Evolutionary conservation across 1,140 invertebrate species (phyloP), one percentile per base, ranked within the genome.

Genomic region (Philopotamus ludificatus): DNA sequence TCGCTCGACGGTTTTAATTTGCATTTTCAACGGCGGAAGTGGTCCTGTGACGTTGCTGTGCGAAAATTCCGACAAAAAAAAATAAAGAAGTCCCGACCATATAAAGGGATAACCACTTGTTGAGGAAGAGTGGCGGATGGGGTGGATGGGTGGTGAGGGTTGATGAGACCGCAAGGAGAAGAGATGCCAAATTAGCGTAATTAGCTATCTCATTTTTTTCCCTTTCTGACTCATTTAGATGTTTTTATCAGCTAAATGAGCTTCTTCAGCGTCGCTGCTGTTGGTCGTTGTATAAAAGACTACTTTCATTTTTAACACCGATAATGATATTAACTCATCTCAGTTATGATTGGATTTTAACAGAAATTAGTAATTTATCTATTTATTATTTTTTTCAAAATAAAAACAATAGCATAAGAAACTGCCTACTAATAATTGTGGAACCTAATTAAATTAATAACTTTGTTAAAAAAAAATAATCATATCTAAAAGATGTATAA

Each of bases 1-100:
- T 20, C 49, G 26, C 49, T 53, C 16, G 45, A 53, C 28, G 39
- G 50, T 51, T 53, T 63, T 63, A 53, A 63, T 63, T 63, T 34
- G 22, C 60, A 18, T 22, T 53, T 63, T 41, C 16, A 45, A 22
- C 47, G 28, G 10, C 16, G 16, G 28, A 34, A 34, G 28, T 7
- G 28, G 28, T 34, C 28, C 28, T 34, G 28, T 4, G 28, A 34
- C 12, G 28, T 12, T 34, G 21, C 41, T 34, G 41, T 34, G 28
- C 28, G 28, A 34, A 34, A 34, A 4, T 34, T 12, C 4, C 4
- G 28, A 12, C 4, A 34, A 7, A 34, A 7, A 34, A 34, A 34
- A 34, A 34, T 12, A 44, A 15, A 59, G 21, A 34, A 22, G 15
- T 44, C 9, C 39, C 44, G 18, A 23, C 16, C 22, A 16, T 23